A percentile compares a stretch with the other conserved stretches of the same genome.
Conservation (phyloP, 2,797 vertebrate species). For the Microctenopoma lineatum region DNA sequence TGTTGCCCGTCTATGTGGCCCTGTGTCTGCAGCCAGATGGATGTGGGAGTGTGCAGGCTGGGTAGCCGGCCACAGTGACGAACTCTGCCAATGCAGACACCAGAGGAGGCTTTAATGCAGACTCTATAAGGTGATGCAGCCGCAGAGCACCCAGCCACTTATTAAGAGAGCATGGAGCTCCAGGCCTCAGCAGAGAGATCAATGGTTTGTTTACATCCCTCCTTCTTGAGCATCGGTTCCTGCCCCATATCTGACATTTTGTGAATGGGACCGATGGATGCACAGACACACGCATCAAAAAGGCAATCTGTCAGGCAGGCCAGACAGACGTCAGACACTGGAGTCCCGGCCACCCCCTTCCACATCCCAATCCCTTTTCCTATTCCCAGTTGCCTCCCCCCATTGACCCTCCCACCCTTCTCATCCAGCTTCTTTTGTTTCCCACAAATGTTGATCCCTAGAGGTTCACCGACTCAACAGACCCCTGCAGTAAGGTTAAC, state of each 20-base stretch:
- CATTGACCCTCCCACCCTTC: constrained; percentile 45
- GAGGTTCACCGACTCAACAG: constrained; percentile 56
- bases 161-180: constrained; percentile 21
- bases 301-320: constrained; percentile 29
- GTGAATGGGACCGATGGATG: constrained; percentile 38
- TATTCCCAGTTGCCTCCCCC: constrained; percentile 39
- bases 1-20: constrained; percentile 35
- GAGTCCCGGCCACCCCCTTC: constrained; percentile 6
- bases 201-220: constrained; percentile 43
- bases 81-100: constrained; percentile 43
- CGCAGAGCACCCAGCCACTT: constrained; percentile 28
- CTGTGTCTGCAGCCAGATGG: constrained; percentile 68
- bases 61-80: constrained; percentile 52
- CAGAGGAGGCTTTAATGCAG: constrained; percentile 40
- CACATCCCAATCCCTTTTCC: constrained; percentile 1
- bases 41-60: constrained; percentile 68
- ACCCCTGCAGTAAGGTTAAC: constrained; percentile 61
- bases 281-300: constrained; percentile 55
- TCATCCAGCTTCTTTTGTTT: constrained; percentile 61
- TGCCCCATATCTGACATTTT: constrained; percentile 42
- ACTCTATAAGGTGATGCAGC: constrained; percentile 42
- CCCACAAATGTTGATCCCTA: constrained; percentile 54
- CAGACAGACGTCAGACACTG: constrained; percentile 69
- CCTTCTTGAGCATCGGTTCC: constrained; percentile 48
- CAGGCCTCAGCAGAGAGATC: constrained; percentile 49